Percentiles rank a stretch among this genome's conserved stretches.
phyloP scores from a whole-genome alignment of 2,888 invertebrate species.

The Julus scandinavius region DNA sequence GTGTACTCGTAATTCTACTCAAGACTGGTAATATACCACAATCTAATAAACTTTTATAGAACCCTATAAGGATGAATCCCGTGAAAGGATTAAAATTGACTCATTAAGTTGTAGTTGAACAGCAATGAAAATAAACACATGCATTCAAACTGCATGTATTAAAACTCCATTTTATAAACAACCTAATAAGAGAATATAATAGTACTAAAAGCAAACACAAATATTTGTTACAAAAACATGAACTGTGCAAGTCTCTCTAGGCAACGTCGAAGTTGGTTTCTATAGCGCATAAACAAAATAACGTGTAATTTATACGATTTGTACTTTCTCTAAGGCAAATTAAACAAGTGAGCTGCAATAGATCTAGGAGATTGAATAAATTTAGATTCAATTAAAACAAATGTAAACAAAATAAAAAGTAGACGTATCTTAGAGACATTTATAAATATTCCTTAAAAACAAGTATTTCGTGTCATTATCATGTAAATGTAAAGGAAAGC shows the following conservation, averaged over 20 bases:
- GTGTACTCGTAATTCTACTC: too few relatives aligned
- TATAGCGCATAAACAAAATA: not conserved
- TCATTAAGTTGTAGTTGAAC: not conserved
- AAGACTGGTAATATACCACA: too few relatives aligned
- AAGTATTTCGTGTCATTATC: not conserved
- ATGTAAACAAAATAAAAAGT: too few relatives aligned
- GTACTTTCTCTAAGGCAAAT: not conserved
- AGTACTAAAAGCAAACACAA: not conserved
- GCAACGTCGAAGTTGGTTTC: slow-evolving; percentile 22
- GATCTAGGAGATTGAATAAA: too few relatives aligned
- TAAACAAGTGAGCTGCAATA: not conserved
- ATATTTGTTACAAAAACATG: not conserved
- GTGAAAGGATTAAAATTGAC: too few relatives aligned
- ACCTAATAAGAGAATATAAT: not conserved
- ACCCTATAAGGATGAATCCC: too few relatives aligned
- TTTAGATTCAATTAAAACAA: too few relatives aligned
- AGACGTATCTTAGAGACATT: too few relatives aligned
- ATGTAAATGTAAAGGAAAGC: too few relatives aligned
- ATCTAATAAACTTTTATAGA: too few relatives aligned
- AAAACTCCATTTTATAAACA: not conserved
- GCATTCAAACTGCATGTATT: not conserved
- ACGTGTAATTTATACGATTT: not conserved
- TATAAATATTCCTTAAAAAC: not conserved
- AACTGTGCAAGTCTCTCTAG: not conserved
- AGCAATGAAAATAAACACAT: not conserved